Base-by-base conservation (phyloP, 2,888 invertebrate genomes). In the Andrena bicolor region DNA sequence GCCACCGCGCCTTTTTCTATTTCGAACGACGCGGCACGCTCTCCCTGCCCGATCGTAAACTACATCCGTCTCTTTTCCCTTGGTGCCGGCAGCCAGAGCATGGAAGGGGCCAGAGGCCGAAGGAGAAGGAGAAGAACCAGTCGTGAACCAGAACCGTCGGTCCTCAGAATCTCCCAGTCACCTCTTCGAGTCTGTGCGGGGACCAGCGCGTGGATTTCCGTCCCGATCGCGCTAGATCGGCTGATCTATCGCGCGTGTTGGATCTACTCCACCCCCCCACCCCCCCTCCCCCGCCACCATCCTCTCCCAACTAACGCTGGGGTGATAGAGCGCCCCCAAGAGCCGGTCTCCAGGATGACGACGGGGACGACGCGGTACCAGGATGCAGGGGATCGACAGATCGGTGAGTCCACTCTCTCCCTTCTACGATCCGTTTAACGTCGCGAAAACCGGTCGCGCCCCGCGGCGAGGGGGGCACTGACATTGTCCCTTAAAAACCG, bases 151-250 rank as follows among this genome's bases (percentile, higher is more conserved):
- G 88, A 89, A 88, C 89, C 87, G 88, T 86, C 88, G 89, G 88
- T 89, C 88, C 90, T 88, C 89, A 86, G 90, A 89, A 88, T 89
- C 90, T 87, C 89, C 85, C 89, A 89, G 89, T 89, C 86, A 89
- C 90, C 87, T 89, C 89, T 88, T 77, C 80, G 90, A 89, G 87
- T 70, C 84, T 89, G 87, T 76, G 83, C 88, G 81, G 84, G 82
- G 88, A 89, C 66, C 84, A 81, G 80, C 66, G 79, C 53, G 73
- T 73, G 76, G 73, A 82, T 78, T 78, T 4, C 10, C 56, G 76
- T 81, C 68, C 77, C 75, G 84, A 81, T 82, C 78, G 69, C 73
- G 72, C 60, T 1, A 41, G 41, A 41, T 41, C 41, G 41, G 51
- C 13, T 41, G 72, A 49, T 61, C 63, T 23, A 35, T 51, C 71